phyloP scores from a whole-genome alignment of 2,113 vertebrate genomes.

The Ceyx margarethae region DNA sequence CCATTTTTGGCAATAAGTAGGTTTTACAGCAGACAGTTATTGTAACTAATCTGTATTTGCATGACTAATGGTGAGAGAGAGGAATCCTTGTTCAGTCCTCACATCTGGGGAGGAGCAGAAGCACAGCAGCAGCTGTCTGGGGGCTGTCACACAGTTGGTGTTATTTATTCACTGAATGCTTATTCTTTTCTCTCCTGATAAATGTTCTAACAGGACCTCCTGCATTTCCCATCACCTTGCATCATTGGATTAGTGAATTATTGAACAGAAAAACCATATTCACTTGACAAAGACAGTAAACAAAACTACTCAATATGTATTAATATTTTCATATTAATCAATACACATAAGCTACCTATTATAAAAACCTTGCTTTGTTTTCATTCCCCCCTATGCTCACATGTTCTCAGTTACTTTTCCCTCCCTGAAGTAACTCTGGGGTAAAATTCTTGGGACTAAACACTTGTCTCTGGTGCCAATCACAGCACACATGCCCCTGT shows the following conservation, averaged over 20 bases:
- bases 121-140: slow-evolving; percentile 24
- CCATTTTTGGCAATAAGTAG: neutral
- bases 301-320: slow-evolving; percentile 7
- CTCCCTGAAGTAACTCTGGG: neutral
- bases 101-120: slow-evolving; percentile 26
- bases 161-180: slow-evolving; percentile 24
- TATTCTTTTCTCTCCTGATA: slow-evolving; percentile 8
- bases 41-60: slow-evolving; percentile 2
- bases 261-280: slow-evolving; percentile 46
- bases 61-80: slow-evolving; percentile 13
- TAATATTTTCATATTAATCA: neutral
- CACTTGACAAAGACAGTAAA: slow-evolving; percentile 22
- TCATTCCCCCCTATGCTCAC: neutral
- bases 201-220: slow-evolving; percentile 18
- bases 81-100: neutral
- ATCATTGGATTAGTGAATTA: slow-evolving; percentile 27
- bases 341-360: neutral
- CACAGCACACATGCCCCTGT: no score
- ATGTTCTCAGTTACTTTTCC: neutral
- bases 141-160: slow-evolving; percentile 1
- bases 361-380: neutral
- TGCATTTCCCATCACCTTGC: slow-evolving; percentile 37
- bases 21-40: neutral
- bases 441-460: neutral
- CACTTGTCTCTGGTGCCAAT: accelerated